phyloP scores from a whole-genome alignment of 2,113 vertebrate species.

The Ornithorhynchus anatinus region DNA sequence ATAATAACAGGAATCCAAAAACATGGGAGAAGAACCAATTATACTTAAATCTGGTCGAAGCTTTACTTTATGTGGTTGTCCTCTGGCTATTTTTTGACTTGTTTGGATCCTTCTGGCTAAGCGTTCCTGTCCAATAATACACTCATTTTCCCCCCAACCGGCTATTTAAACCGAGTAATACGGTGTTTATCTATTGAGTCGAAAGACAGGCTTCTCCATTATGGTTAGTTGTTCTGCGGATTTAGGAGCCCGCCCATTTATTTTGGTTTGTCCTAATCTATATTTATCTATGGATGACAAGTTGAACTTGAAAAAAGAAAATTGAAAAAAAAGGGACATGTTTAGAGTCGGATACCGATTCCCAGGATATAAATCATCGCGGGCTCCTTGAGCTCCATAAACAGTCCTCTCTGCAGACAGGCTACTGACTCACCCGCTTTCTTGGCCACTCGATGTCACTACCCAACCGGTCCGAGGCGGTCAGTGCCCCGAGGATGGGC shows the following conservation, averaged over 20 bases:
- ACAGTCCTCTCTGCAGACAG: not conserved
- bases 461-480: too few species aligned
- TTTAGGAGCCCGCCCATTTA: slow-evolving; percentile 85
- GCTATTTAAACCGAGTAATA: slow-evolving; percentile 83
- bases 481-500: too few species aligned
- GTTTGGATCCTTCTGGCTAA: slow-evolving; percentile 73
- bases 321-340: slow-evolving; percentile 54
- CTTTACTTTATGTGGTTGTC: slow-evolving; percentile 75
- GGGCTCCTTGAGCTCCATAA: not conserved
- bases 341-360: slow-evolving; percentile 65
- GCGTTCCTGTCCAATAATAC: slow-evolving; percentile 71
- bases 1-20: slow-evolving; percentile 56
- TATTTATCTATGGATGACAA: slow-evolving; percentile 89
- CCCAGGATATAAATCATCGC: slow-evolving; percentile 64
- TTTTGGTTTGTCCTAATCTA: slow-evolving; percentile 89
- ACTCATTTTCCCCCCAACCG: slow-evolving; percentile 65
- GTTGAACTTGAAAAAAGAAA: slow-evolving; percentile 76
- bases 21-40: slow-evolving; percentile 67
- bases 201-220: slow-evolving; percentile 78
- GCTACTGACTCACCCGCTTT: not conserved
- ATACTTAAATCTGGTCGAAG: slow-evolving; percentile 68
- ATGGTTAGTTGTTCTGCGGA: slow-evolving; percentile 83
- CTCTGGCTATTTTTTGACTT: slow-evolving; percentile 84
- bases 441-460: not conserved
- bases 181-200: slow-evolving; percentile 82